Base-by-base conservation (phyloP, 2,797 vertebrate genomes). In the Poeciliopsis presidionis region DNA sequence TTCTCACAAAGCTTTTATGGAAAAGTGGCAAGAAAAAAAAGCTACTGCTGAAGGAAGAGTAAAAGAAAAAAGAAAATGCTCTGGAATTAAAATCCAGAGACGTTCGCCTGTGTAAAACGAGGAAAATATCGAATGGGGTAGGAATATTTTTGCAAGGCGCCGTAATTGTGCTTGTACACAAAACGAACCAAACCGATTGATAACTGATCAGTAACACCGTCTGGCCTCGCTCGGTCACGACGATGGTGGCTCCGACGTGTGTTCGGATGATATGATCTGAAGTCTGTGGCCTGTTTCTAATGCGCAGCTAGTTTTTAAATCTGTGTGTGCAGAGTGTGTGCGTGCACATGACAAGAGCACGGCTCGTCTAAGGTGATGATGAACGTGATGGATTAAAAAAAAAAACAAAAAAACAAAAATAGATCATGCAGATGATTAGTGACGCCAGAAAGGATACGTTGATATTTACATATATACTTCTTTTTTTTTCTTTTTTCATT, bases 401-500 rank as follows among this genome's bases (percentile, higher is more conserved):
- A 86, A 41, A 79, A 87, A 92, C 84, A 90, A 92, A 89, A 86
- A 79, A 89, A 93, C 84, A 90, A 92, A 91, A 88, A 78, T 89
- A 92, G 91, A 75, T 91, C 94, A 94, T 94, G 94, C 93, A 93
- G 89, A 93, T 91, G 92, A 84, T 93, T 93, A 93, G 92, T 92
- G 93, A 92, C 78, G 86, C 88, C 88, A 91, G 86, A 94, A 95
- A 94, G 87, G 87, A 94, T 90, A 93, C 83, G 89, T 90, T 92
- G 90, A 95, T 96, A 96, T 96, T 96, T 96, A 96, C 96, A 96
- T 94, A 95, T 95, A 96, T 95, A 95, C 91, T 89, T 93, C 82
- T 87, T 41, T 41, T 88, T 86, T 85, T 92, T 89, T 93, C 83
- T 87, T 92, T 84, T 89, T 88, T 86, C 3, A 53, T 53, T 86